Evolutionary conservation across 2,113 vertebrate species (phyloP).

Genomic region (Lasiurus cinereus): DNA sequence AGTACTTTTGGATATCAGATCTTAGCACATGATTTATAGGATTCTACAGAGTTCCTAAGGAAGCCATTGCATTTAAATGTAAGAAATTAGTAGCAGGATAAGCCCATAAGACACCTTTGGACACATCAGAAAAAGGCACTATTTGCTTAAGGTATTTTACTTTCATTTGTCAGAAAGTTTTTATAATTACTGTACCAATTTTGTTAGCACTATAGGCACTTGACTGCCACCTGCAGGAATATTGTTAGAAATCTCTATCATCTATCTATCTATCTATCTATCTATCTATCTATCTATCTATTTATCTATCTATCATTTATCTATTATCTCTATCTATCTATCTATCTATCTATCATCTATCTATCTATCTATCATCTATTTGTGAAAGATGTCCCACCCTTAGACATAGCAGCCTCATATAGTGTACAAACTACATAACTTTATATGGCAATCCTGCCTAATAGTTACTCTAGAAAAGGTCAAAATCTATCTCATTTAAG

Average conservation of each 20-base stretch:
- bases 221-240: constrained; percentile 47
- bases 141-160: constrained; percentile 47
- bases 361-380: not conserved
- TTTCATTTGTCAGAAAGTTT: constrained; percentile 51
- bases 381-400: constrained; percentile 9
- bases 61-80: constrained; percentile 15
- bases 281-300: not conserved
- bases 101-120: not conserved
- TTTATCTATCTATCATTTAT: not conserved
- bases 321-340: not conserved
- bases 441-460: constrained; percentile 1
- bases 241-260: not conserved
- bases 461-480: constrained; percentile 22
- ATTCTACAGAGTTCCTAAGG: constrained; percentile 7
- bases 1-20: constrained; percentile 23
- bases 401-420: not conserved
- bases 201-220: not conserved
- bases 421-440: not conserved
- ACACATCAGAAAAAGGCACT: constrained; percentile 3
- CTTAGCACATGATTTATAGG: not conserved
- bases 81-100: constrained; percentile 35
- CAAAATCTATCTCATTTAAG: constrained; percentile 32
- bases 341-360: not conserved
- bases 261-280: not conserved
- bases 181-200: not conserved